A percentile compares a stretch with the other conserved stretches of the same genome.
Conservation (phyloP, 2,888 invertebrate genomes). For the Frankliniella fusca region DNA sequence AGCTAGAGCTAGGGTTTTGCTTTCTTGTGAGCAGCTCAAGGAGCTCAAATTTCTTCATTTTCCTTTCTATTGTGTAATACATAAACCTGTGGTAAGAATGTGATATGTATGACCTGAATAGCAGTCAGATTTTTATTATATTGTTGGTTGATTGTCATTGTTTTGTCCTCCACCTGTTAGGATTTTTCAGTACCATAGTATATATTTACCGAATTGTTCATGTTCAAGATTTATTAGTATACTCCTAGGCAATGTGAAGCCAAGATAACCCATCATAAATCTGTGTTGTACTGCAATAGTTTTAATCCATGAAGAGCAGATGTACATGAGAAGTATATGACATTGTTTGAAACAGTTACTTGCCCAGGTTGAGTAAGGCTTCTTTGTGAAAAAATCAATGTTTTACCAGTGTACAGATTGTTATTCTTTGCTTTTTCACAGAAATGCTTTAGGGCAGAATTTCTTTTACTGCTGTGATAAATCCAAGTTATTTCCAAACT, state of each 20-base stretch:
- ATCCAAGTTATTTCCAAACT: background rate
- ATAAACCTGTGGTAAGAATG: conserved; percentile 23
- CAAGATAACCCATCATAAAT: background rate
- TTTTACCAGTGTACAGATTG: background rate
- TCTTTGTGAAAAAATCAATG: background rate
- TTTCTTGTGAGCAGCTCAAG: background rate
- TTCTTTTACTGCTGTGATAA: conserved; percentile 3
- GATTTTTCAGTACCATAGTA: background rate
- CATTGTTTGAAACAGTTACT: background rate
- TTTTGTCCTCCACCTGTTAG: conserved; percentile 1
- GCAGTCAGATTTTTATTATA: background rate
- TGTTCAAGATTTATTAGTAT: background rate
- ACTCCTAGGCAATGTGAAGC: background rate
- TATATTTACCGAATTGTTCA: background rate
- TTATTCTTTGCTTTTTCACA: background rate
- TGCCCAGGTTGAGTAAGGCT: background rate
- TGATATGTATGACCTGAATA: conserved; percentile 17
- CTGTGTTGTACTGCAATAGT: background rate
- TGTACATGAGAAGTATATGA: background rate
- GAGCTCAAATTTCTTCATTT: conserved; percentile 10
- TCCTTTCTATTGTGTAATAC: conserved; percentile 23
- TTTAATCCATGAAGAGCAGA: background rate
- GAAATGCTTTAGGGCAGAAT: background rate
- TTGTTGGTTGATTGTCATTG: conserved; percentile 7
- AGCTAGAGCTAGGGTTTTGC: conserved; percentile 19